Evolutionary conservation across 2,888 invertebrate species (phyloP), one percentile per base, ranked within the genome.

Genomic region (Caradrina kadenii): DNA sequence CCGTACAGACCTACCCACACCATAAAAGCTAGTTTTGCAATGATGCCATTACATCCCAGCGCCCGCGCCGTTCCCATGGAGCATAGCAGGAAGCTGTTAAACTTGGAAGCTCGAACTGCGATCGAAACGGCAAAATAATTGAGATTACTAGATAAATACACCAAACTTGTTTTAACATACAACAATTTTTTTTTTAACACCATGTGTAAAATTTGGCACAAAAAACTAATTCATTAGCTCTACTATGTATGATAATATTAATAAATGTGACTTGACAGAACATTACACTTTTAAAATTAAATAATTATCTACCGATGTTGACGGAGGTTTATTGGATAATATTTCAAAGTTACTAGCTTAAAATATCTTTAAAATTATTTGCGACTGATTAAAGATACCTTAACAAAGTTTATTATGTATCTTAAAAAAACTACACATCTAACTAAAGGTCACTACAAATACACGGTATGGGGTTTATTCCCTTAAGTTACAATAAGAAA

Each of bases 111-210:
- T 64, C 56, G 48, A 54, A 63, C 69, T 61, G 67, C 58, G 62
- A 81, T 21, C 22, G 55, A 85, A 86, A 86, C 77, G 77, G 85
- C 79, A 60, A 83, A 85, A 84, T 86, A 85, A 86, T 86, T 69
- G 70, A 71, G 56, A 79, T 77, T 69, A 64, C 63, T 60, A 61
- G 60, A 60, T 70, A 73, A 71, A 64, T 52, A 42, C 22, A 53
- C 31, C 54, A 66, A 72, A 79, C 76, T 61, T 26, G 76, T 65
- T 79, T 71, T 69, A 64, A 54, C 53, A 54, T 76, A 50, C 17
- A 45, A 17, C 19, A 8, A 42, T 58, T 13, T 56, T 48, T 64
- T n/a, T 50, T 62, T 61, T 35, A 4, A 58, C 10, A 45, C 39
- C 13, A 26, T n/a, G 4, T 8, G 4, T 66, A 59, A n/a, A 49